Conservation (phyloP, 2,888 invertebrate genomes). For the Lissonota sp. region DNA sequence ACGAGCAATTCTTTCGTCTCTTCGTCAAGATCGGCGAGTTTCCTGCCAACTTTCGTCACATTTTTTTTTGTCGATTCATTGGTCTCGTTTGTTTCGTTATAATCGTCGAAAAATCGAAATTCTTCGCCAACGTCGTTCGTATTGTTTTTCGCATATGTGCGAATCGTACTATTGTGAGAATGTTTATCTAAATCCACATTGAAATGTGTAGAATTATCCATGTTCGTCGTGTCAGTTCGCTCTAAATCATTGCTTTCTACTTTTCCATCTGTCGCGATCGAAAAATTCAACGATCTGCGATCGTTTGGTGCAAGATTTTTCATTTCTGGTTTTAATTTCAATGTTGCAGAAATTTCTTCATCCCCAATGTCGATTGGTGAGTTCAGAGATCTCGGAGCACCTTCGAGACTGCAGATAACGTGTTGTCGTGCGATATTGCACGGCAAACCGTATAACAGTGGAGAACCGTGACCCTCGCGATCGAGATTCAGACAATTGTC, state of each 20-base stretch:
- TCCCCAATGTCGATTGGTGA: neutral
- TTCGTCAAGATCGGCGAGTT: slow-evolving; percentile 44
- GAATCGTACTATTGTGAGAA: neutral
- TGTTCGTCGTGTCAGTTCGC: neutral
- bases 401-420: slow-evolving; percentile 59
- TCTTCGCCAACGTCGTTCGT: neutral
- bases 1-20: slow-evolving; percentile 32
- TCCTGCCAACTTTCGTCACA: neutral
- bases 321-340: neutral
- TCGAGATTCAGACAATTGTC: slow-evolving; percentile 68
- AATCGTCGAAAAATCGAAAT: neutral
- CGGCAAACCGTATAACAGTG: slow-evolving; percentile 67
- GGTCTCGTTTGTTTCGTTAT: neutral
- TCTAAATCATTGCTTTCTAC: neutral
- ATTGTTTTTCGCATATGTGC: neutral
- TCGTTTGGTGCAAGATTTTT: neutral
- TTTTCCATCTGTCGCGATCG: neutral
- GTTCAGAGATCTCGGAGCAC: slow-evolving; percentile 10
- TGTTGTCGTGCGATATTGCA: slow-evolving; percentile 63
- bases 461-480: slow-evolving; percentile 65
- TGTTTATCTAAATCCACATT: neutral
- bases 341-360: neutral
- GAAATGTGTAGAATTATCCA: neutral
- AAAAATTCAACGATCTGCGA: slow-evolving; percentile 2
- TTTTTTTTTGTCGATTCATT: neutral